Conservation (phyloP, 2,797 vertebrate genomes). For the Gadopsis bispinosus region DNA sequence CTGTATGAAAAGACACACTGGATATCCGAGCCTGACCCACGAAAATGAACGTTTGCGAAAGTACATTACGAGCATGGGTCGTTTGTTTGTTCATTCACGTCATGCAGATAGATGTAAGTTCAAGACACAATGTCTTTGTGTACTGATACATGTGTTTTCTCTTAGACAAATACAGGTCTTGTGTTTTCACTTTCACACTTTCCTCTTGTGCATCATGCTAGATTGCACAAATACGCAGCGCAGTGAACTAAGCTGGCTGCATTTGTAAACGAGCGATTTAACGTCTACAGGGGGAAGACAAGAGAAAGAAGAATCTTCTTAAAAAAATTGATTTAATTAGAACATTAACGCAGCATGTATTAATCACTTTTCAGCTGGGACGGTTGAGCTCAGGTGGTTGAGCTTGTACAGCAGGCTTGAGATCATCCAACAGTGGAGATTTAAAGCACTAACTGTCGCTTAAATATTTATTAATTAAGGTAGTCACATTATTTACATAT, state of each 20-base stretch:
- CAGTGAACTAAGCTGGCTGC: background rate
- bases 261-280: background rate
- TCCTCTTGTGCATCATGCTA: background rate
- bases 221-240: background rate
- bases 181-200: slow-evolving; percentile 7
- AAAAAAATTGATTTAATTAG: slow-evolving; percentile 17
- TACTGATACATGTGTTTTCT: background rate
- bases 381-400: slow-evolving; percentile 1
- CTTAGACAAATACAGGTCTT: slow-evolving; percentile 1
- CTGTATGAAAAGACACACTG: background rate
- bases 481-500: slow-evolving; percentile 24
- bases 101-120: background rate
- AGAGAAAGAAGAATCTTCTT: background rate
- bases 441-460: slow-evolving; percentile 2
- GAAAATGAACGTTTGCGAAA: slow-evolving; percentile 14
- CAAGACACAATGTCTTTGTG: slow-evolving; percentile 3
- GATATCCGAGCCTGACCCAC: slow-evolving; percentile 23
- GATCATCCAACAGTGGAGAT: background rate
- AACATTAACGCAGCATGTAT: slow-evolving; percentile 5
- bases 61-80: background rate
- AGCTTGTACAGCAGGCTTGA: slow-evolving; percentile 9
- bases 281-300: background rate
- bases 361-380: slow-evolving; percentile 57
- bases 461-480: slow-evolving; percentile 13
- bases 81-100: background rate